These are phyloP conservation scores for Molanna angustata DNA, from an alignment of 2,888 invertebrate species.

Conservation along the genomic window DNA sequence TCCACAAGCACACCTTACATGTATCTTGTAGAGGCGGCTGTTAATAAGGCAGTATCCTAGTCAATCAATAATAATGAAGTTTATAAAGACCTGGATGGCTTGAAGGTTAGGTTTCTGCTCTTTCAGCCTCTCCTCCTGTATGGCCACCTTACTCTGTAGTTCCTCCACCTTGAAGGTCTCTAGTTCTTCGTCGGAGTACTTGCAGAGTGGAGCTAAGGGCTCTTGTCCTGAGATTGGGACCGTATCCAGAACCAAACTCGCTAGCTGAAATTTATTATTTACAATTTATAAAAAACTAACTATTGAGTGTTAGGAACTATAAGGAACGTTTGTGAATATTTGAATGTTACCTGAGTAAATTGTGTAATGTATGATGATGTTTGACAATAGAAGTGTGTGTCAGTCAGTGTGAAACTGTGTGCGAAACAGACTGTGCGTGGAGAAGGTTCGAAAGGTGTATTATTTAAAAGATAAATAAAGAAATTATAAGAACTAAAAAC, in stretches of 20 bases:
- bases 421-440: too few species aligned
- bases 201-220: conserved; percentile 51
- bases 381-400: too few species aligned
- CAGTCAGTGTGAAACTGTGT: too few species aligned
- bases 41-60: background rate
- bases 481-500: too few species aligned
- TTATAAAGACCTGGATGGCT: conserved; percentile 61
- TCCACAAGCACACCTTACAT: background rate
- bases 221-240: conserved; percentile 46
- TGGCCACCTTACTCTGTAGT: conserved; percentile 56
- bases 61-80: background rate
- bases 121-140: conserved; percentile 60
- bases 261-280: too few species aligned
- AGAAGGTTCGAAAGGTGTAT: too few species aligned
- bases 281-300: too few species aligned
- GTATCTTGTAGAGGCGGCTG: background rate
- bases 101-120: conserved; percentile 70
- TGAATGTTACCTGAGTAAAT: too few species aligned
- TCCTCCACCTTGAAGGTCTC: conserved; percentile 55
- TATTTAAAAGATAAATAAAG: too few species aligned
- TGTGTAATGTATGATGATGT: too few species aligned
- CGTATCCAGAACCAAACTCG: conserved; percentile 57
- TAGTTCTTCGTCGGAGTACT: conserved; percentile 66
- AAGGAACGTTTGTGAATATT: too few species aligned
- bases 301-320: too few species aligned